Base-by-base conservation (phyloP, 1,140 invertebrate genomes). In the Trichomalopsis sarcophagae region DNA sequence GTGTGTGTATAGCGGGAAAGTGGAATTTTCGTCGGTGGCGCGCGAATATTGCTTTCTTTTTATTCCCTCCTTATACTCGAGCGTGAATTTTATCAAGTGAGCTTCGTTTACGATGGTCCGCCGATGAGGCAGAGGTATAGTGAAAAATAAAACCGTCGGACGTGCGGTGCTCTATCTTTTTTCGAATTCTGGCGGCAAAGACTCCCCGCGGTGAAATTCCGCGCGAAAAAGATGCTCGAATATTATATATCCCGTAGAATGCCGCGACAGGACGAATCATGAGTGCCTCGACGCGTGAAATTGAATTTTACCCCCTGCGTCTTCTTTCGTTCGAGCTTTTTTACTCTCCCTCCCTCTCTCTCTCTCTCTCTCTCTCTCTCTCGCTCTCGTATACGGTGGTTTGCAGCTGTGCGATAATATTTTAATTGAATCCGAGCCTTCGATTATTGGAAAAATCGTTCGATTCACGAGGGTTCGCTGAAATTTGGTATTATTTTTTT, bases 281-380 rank as follows among this genome's bases (percentile, higher is more conserved):
- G 87, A 86, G 84, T 82, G 80, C 82, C 81, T 69, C 87, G 81
- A 84, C 82, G 87, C 89, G 88, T 89, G 88, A 89, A 89, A 89
- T 89, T 89, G 87, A 89, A 89, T 89, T 89, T 89, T 80, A 87
- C 86, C 83, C 87, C 69, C 86, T 86, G 5, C 74, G 87, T 73
- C 66, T 76, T 44, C 76, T 36, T n/a, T 33, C 50, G 17, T 21
- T 21, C 27, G 55, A 62, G 17, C 6, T 62, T 62, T n/a, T 44
- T 44, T 44, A 9, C 7, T 62, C 6, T 17, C 0, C n/a, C 7
- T 36, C 2, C 3, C 27, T 27, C 27, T 27, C 27, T 17, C 0
- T 62, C 7, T 36, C 2, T 3, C 27, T 27, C 27, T 27, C 27
- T 17, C 0, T 62, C 7, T 62, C 6, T 17, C 0, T 62, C 7